Conservation (phyloP, 2,113 vertebrate genomes). For the Eulemur rufifrons region DNA sequence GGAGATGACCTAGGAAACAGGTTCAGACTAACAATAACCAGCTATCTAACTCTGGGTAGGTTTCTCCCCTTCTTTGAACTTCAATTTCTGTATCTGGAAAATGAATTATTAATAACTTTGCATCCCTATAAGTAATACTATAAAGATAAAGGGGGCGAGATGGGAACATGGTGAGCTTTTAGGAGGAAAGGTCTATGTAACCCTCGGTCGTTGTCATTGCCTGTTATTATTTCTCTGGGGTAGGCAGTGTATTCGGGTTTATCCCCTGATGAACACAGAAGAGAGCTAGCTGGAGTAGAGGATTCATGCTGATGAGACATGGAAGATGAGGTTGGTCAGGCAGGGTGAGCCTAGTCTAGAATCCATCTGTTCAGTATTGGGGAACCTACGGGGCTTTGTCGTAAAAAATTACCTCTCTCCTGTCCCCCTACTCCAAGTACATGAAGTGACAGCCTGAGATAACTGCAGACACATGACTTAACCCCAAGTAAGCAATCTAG, state of each 20-base stretch:
- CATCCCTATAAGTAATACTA: not conserved
- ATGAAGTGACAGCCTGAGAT: not conserved
- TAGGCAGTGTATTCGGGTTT: not conserved
- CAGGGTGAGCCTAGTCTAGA: not conserved
- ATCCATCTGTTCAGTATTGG: not conserved
- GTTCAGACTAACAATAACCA: not conserved
- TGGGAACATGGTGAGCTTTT: not conserved
- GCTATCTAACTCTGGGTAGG: not conserved
- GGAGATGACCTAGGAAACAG: slow-evolving; percentile 10
- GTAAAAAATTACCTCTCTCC: not conserved
- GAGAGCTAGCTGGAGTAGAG: not conserved
- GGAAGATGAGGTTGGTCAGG: not conserved
- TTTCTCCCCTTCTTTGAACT: slow-evolving; percentile 23
- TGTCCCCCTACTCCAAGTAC: not conserved
- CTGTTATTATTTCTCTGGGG: not conserved
- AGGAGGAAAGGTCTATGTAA: not conserved
- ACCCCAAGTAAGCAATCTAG: not conserved
- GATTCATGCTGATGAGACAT: not conserved
- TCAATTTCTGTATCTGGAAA: slow-evolving; percentile 48
- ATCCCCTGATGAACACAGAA: not conserved
- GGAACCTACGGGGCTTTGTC: not conserved
- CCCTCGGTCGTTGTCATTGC: not conserved
- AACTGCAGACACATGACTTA: not conserved
- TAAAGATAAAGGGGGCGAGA: not conserved
- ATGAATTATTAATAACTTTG: slow-evolving; percentile 45